Evolutionary conservation across 2,797 vertebrate genomes (phyloP).

Genomic region (Mus caroli): DNA sequence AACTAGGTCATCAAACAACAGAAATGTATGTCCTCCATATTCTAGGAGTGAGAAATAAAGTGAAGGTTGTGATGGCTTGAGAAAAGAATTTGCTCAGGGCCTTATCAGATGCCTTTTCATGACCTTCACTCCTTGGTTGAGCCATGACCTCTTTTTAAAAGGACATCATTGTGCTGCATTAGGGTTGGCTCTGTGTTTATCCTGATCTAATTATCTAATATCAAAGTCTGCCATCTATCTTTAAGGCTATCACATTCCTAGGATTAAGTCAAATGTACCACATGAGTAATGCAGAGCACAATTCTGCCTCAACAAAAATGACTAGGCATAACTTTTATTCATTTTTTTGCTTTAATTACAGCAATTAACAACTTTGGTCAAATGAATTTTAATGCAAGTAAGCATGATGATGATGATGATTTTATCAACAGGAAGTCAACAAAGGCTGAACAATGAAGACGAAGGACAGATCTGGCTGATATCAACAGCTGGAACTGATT

Average conservation of each 20-base stretch:
- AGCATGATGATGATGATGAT: neutral
- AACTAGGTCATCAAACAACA: neutral
- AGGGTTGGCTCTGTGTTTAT: neutral
- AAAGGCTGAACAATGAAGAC: neutral
- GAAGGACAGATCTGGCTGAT: neutral
- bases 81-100: neutral
- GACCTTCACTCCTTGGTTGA: neutral
- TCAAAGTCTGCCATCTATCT: neutral
- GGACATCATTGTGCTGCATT: neutral
- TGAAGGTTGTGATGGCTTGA: neutral
- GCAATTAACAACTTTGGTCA: neutral
- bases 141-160: neutral
- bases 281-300: neutral
- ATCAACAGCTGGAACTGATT: neutral
- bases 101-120: neutral
- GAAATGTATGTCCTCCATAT: neutral
- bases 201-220: neutral
- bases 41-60: neutral
- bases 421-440: neutral
- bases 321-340: neutral
- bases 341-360: slow-evolving; percentile 13
- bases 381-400: neutral
- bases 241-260: neutral
- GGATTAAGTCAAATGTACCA: neutral
- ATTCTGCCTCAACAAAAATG: neutral